Conservation (phyloP, 2,888 invertebrate species). For the Archaeoteleia sp. region DNA sequence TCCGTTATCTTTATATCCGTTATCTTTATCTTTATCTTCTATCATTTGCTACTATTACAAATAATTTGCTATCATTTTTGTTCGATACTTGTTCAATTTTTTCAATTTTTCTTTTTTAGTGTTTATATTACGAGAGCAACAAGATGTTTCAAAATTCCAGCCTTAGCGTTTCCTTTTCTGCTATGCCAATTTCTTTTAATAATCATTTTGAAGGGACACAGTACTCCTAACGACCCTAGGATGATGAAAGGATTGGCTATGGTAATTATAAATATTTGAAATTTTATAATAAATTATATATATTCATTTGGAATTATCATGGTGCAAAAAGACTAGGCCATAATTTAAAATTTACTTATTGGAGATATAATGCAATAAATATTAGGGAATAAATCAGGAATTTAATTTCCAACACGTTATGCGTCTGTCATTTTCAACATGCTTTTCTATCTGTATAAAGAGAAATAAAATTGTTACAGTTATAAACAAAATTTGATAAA, state of each 20-base stretch:
- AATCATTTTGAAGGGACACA: conserved; percentile 60
- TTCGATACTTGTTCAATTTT: neutral
- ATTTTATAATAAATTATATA: no score
- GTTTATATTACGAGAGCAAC: conserved; percentile 67
- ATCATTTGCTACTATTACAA: neutral
- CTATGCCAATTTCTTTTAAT: conserved; percentile 69
- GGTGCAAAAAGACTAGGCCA: no score
- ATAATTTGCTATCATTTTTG: neutral
- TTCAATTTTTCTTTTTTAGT: conserved; percentile 59
- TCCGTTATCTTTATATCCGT: no score
- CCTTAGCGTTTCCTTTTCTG: conserved; percentile 72
- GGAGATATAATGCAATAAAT: no score
- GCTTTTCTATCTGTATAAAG: no score
- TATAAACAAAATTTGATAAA: no score
- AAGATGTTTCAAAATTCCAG: conserved; percentile 65
- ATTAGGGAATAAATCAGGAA: no score
- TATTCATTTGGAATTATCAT: no score
- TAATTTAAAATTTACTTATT: no score
- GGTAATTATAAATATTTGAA: conserved; percentile 31
- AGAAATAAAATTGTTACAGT: no score
- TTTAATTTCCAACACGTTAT: no score
- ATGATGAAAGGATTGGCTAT: neutral
- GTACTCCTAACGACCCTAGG: neutral
- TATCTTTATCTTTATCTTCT: neutral
- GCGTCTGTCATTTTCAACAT: no score